Conservation (phyloP, 35 echinoderm and acorn worm species). For the Patiria miniata region DNA sequence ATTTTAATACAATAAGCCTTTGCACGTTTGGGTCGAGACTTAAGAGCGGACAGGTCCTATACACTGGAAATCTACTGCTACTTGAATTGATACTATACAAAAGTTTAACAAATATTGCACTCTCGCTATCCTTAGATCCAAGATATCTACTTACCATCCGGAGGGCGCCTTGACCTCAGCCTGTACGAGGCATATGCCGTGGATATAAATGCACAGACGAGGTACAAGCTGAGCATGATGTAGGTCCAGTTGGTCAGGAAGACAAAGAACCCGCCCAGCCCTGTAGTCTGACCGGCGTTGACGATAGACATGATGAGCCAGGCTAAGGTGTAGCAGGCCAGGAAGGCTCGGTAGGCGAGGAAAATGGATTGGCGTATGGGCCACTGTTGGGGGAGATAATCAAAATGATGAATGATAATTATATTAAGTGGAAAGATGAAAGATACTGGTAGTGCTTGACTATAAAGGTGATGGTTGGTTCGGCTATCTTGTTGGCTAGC, state of each 20-base stretch:
- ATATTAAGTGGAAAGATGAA: no score
- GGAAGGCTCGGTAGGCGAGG: not conserved
- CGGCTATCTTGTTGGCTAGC: no score
- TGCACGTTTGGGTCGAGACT: no score
- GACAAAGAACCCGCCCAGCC: slow-evolving; percentile 30
- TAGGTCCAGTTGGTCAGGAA: slow-evolving; percentile 44
- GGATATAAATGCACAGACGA: not conserved
- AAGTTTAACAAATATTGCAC: no score
- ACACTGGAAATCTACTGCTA: no score
- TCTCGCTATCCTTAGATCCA: no score
- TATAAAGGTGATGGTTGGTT: no score
- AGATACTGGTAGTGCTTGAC: no score
- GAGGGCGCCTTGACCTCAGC: not conserved
- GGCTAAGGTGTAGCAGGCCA: not conserved
- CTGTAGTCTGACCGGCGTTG: not conserved
- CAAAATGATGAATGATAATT: not conserved
- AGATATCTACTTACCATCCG: no score
- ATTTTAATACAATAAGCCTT: no score
- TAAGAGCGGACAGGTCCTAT: no score
- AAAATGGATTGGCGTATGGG: not conserved
- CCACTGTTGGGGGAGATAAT: not conserved
- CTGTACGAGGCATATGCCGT: not conserved
- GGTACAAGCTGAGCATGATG: slow-evolving; percentile 14
- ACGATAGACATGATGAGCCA: slow-evolving; percentile 6
- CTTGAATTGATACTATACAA: no score